These are phyloP conservation scores for Philotrypesis tridentata DNA, from an alignment of 1,140 invertebrate species.

Conservation along the genomic window DNA sequence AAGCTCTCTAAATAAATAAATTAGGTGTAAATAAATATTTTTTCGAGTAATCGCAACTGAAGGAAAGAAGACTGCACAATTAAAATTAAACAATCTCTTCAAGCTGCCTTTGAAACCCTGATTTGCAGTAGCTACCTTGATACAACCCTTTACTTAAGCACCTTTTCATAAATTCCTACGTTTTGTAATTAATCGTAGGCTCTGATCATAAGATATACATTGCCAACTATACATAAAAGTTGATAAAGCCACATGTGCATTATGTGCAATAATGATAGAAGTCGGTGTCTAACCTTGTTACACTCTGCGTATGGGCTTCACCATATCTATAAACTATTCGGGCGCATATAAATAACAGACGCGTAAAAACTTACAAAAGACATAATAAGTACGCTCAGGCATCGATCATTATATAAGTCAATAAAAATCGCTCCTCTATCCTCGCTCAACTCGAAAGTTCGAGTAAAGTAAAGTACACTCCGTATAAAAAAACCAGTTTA, in stretches of 20 bases:
- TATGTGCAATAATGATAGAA: not conserved
- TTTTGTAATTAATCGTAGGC: conserved; percentile 4
- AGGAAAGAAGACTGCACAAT: not conserved
- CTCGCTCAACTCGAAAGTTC: not conserved
- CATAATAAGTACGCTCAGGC: not conserved
- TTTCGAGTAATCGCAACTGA: not conserved
- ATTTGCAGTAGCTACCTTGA: conserved; percentile 26
- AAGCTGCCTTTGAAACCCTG: conserved; percentile 48
- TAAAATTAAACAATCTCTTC: not conserved
- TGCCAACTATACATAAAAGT: conserved; percentile 29
- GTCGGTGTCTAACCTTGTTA: not conserved
- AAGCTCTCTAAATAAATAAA: not conserved
- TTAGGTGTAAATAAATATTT: not conserved
- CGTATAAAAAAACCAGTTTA: not conserved
- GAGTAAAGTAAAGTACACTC: not conserved
- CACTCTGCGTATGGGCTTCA: not conserved
- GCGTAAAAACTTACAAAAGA: conserved; percentile 4
- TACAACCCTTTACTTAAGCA: conserved; percentile 40
- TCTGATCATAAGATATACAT: conserved; percentile 2
- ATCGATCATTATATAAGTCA: not conserved
- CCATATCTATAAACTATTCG: not conserved
- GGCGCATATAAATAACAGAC: not conserved
- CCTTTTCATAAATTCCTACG: conserved; percentile 39
- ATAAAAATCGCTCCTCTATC: not conserved
- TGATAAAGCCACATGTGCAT: not conserved